These are phyloP conservation scores for Callionymus lyra DNA, from an alignment of 2,113 vertebrate species.

Conservation along the genomic window DNA sequence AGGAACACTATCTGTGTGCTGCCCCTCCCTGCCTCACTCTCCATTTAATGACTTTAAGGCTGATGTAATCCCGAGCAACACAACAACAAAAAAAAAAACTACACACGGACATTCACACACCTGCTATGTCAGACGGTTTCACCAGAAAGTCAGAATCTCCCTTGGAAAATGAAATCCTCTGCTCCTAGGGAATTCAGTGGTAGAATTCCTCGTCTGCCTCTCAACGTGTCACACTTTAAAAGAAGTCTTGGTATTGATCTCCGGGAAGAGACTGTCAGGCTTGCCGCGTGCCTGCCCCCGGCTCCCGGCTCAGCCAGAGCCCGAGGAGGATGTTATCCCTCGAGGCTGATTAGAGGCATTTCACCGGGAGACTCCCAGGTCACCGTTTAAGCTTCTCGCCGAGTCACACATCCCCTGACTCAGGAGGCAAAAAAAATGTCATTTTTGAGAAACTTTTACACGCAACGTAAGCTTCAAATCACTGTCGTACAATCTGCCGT, in stretches of 20 bases:
- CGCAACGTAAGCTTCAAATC: constrained; percentile 8
- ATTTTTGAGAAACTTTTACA: constrained; percentile 22
- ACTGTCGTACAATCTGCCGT: constrained; percentile 12
- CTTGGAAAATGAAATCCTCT: constrained; percentile 4
- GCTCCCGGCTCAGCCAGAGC: constrained; percentile 44
- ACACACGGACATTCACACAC: constrained; percentile 46
- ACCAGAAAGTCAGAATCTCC: constrained; percentile 37
- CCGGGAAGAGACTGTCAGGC: constrained; percentile 50
- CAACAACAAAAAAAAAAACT: constrained; percentile 33
- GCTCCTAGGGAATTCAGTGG: constrained; percentile 43
- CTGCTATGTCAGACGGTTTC: constrained; percentile 54
- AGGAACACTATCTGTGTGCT: constrained; percentile 31
- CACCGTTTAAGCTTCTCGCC: constrained; percentile 46
- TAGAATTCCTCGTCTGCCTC: constrained; percentile 52
- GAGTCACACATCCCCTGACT: too few relatives aligned
- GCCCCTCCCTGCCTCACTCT: constrained; percentile 7
- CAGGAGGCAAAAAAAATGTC: too few relatives aligned
- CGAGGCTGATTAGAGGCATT: constrained; percentile 63
- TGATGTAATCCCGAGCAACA: constrained; percentile 59
- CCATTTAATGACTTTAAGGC: constrained; percentile 31
- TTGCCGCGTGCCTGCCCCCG: constrained; percentile 37
- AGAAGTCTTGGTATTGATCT: constrained; percentile 58
- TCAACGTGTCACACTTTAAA: constrained; percentile 59
- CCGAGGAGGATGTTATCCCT: constrained; percentile 58
- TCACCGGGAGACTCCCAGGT: constrained; percentile 55